A percentile compares a stretch with the other conserved stretches of the same genome.
Conservation (phyloP, 2,888 invertebrate genomes). For the Pegoplata infirma region DNA sequence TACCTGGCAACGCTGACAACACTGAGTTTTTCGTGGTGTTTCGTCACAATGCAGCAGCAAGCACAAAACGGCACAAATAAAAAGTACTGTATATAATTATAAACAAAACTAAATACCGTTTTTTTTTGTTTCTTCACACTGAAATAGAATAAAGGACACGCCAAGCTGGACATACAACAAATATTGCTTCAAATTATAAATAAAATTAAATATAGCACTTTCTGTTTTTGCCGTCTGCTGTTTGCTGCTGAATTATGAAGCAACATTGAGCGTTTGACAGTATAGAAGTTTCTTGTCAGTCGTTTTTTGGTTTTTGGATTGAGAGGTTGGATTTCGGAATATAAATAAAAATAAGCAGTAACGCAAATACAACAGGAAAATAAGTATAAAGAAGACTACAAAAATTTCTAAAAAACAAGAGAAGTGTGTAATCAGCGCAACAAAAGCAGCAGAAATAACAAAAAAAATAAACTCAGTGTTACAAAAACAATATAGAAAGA, state of each 20-base stretch:
- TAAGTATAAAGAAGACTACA: conserved; percentile 31
- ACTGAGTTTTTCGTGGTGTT: no score
- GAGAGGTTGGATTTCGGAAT: no score
- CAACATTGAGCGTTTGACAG: no score
- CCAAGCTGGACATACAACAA: no score
- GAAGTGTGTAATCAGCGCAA: conserved; percentile 52
- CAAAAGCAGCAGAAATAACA: conserved; percentile 42
- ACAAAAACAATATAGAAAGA: conserved; percentile 60
- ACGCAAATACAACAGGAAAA: conserved; percentile 43
- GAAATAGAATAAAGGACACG: conserved; percentile 18
- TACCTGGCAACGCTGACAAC: no score
- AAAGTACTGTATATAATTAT: no score
- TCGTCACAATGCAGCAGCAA: no score
- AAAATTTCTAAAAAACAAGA: conserved; percentile 52
- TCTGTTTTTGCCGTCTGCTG: conserved; percentile 38
- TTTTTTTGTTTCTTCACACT: not conserved
- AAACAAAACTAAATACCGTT: conserved; percentile 15
- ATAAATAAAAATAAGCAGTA: conserved; percentile 56
- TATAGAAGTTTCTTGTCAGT: no score
- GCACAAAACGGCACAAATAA: no score
- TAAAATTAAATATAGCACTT: conserved; percentile 15
- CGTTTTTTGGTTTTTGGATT: conserved; percentile 74
- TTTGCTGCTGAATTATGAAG: conserved; percentile 45
- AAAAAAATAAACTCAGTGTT: conserved; percentile 47
- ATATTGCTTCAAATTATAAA: no score